A percentile compares a stretch with the other conserved stretches of the same genome.
Evolutionary conservation across 2,113 vertebrate species (phyloP).

Genomic region (Heterocephalus glaber): DNA sequence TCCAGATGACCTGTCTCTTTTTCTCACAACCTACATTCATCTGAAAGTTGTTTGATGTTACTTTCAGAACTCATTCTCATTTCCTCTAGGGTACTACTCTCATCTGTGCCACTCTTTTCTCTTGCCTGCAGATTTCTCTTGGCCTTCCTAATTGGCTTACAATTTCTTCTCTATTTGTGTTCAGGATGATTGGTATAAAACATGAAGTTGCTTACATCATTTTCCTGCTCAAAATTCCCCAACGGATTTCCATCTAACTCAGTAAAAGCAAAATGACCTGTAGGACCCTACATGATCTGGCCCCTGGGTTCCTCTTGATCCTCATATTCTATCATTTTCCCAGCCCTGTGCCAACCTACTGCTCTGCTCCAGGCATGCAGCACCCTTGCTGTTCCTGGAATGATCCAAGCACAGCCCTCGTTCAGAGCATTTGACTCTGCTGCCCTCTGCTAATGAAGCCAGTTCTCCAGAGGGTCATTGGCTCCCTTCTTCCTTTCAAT

Average conservation of each 20-base stretch:
- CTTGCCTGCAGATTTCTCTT: neutral
- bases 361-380: neutral
- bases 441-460: neutral
- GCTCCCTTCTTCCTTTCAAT: neutral
- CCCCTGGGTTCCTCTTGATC: neutral
- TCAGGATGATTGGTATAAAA: neutral
- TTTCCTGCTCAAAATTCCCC: neutral
- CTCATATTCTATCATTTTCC: neutral
- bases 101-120: neutral
- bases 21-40: neutral
- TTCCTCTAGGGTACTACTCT: neutral
- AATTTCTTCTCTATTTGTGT: neutral
- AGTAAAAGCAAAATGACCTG: neutral
- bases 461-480: neutral
- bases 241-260: neutral
- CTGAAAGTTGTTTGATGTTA: neutral
- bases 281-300: neutral
- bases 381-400: neutral
- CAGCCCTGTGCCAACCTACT: fast-evolving
- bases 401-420: neutral
- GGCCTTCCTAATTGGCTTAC: neutral
- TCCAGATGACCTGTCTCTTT: neutral
- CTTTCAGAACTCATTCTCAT: neutral
- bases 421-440: neutral
- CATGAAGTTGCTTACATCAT: neutral